Evolutionary conservation across 1,140 invertebrate genomes (phyloP).

Genomic region (Vanessa atalanta): DNA sequence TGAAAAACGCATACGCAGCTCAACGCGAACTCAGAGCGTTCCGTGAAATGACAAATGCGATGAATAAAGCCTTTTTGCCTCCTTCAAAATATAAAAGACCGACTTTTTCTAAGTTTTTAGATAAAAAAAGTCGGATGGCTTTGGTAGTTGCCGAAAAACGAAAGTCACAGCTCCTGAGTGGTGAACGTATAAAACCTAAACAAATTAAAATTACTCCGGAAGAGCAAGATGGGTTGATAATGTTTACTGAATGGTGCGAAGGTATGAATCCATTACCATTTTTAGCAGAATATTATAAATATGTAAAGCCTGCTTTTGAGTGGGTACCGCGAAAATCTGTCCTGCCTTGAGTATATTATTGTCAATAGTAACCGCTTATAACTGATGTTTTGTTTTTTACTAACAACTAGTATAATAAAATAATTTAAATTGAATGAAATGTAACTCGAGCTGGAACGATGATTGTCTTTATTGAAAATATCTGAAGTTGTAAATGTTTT

Average conservation of each 20-base stretch:
- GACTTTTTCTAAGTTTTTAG: slow-evolving; percentile 53
- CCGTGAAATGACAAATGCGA: slow-evolving; percentile 76
- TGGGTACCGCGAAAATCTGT: slow-evolving; percentile 51
- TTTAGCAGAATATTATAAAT: slow-evolving; percentile 67
- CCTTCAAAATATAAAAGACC: slow-evolving; percentile 64
- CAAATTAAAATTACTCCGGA: slow-evolving; percentile 62
- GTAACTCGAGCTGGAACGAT: no score
- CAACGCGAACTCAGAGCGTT: slow-evolving; percentile 82
- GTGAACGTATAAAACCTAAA: slow-evolving; percentile 42
- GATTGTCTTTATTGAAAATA: no score
- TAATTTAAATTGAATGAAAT: no score
- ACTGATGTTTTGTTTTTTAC: background rate
- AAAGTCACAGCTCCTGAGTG: slow-evolving; percentile 53
- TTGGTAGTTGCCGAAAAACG: slow-evolving; percentile 50
- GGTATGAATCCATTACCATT: slow-evolving; percentile 68
- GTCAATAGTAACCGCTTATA: background rate
- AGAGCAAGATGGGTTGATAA: slow-evolving; percentile 67
- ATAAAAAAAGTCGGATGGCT: slow-evolving; percentile 57
- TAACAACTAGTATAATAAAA: no score
- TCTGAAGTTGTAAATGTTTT: background rate
- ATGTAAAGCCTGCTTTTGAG: slow-evolving; percentile 64
- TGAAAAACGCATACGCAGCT: slow-evolving; percentile 82
- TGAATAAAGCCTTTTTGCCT: slow-evolving; percentile 81
- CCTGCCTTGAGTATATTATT: slow-evolving; percentile 24
- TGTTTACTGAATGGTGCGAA: slow-evolving; percentile 80